Evolutionary conservation across 2,113 vertebrate species (phyloP).

Genomic region (Microcebus ravelobensis): DNA sequence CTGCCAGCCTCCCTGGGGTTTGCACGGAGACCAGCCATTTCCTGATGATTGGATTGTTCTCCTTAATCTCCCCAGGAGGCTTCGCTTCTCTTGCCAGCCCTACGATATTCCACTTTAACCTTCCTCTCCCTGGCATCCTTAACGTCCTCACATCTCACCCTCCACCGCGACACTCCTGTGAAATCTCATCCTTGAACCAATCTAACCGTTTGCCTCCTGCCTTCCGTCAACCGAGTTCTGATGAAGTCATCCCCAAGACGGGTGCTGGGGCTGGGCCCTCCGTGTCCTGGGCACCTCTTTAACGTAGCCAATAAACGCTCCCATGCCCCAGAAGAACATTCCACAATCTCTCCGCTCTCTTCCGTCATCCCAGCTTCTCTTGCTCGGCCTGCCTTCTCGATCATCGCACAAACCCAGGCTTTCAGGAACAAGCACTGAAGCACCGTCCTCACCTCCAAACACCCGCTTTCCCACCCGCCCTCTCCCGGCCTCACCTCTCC

Average conservation of each 20-base stretch:
- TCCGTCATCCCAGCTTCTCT: not conserved
- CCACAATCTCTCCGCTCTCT: not conserved
- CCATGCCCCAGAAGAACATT: not conserved
- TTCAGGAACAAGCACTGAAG: not conserved
- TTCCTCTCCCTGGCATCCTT: not conserved
- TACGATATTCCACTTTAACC: not conserved
- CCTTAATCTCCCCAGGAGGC: not conserved
- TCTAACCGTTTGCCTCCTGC: not conserved
- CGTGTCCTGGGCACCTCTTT: not conserved
- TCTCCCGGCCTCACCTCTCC: not conserved
- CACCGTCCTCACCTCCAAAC: too few species aligned
- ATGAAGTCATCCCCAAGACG: not conserved
- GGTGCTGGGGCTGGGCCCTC: not conserved
- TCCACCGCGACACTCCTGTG: not conserved
- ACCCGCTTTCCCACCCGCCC: not conserved
- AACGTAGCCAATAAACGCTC: too few species aligned
- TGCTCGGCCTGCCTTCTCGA: not conserved
- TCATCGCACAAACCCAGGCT: not conserved
- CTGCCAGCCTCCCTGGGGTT: not conserved
- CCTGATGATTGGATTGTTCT: not conserved
- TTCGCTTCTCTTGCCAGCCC: not conserved
- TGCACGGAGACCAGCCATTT: rapidly evolving
- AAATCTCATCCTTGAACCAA: not conserved
- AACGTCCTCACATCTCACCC: not conserved
- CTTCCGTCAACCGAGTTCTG: not conserved